Evolutionary conservation across 37 sponge, comb jelly and placozoan species (phyloP), one percentile per base, ranked within the genome.

Genomic region (Theonella swinhoei): DNA sequence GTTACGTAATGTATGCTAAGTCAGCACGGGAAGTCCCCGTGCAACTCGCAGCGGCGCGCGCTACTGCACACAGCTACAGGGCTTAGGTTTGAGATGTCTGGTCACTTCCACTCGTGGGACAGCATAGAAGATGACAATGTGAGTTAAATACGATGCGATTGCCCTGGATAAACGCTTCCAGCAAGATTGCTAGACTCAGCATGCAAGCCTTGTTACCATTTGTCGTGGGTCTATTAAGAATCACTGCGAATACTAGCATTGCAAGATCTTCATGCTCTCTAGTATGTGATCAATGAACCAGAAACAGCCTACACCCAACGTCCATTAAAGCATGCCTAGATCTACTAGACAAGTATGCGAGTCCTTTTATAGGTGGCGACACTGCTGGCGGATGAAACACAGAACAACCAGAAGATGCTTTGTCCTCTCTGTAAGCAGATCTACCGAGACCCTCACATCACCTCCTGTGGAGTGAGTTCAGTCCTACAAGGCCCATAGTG

Each of bases 391-490:
- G 92, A 84, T 24, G 88, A 88, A 68, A 77, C 42, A 2, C 81
- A 92, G 3, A 85, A 80, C 43, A 59, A 64, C 19, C 42, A 92
- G 62, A 89, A 89, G 43, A 73, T 95, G 70, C 72, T 72, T 62
- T 95, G 95, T 71, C 74, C 91, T 24, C 80, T 95, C 3, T 95
- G 95, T 69, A 67, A 76, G 34, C 43, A 80, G 25, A 87, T 95
- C 24, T 92, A 74, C 64, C 35, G 54, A 5, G 87, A 92, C 28
- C 95, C 95, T 22, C 80, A 84, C 81, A 89, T 95, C 36, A 72
- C 90, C 0, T 85, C 90, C 17, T 95, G 95, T 86, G 95, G 95
- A 69, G 95, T 95, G 61, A 81, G 91, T 81, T 11, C 24, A 25
- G 8, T 41, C 76, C 7, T 22, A 14, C 9, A 14, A 23, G 38